phyloP scores from a whole-genome alignment of 2,888 invertebrate genomes.

The Conistra vaccinii region DNA sequence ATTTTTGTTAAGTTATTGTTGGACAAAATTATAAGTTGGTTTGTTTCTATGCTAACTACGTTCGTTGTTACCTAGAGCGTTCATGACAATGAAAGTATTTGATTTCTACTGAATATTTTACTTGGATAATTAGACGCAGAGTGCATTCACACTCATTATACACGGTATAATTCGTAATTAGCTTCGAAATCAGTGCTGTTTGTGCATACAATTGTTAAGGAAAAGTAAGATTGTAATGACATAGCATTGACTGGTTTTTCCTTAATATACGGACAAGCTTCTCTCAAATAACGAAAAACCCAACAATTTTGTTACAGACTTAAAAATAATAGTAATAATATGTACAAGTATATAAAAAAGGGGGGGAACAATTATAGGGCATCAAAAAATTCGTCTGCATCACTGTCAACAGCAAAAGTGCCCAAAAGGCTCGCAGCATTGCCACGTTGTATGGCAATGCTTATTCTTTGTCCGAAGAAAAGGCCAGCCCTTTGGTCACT shows the following conservation, averaged over 20 bases:
- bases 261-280: constrained; percentile 12
- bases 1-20: constrained; percentile 19
- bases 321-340: no score
- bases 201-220: constrained; percentile 21
- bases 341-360: no score
- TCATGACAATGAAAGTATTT: constrained; percentile 20
- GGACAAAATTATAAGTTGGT: background rate
- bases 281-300: background rate
- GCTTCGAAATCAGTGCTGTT: constrained; percentile 26
- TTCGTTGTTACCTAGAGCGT: background rate
- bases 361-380: no score
- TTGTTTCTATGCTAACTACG: background rate
- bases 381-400: no score
- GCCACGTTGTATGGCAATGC: no score
- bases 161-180: constrained; percentile 11
- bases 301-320: constrained; percentile 2
- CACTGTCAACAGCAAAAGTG: no score
- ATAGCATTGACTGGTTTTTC: constrained; percentile 24
- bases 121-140: background rate
- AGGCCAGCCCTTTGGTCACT: no score
- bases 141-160: constrained; percentile 30
- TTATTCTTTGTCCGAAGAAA: no score
- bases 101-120: constrained; percentile 26
- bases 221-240: constrained; percentile 47
- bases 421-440: no score